Base-by-base conservation (phyloP, 2,888 invertebrate genomes). In the Leptogaster cylindrica region DNA sequence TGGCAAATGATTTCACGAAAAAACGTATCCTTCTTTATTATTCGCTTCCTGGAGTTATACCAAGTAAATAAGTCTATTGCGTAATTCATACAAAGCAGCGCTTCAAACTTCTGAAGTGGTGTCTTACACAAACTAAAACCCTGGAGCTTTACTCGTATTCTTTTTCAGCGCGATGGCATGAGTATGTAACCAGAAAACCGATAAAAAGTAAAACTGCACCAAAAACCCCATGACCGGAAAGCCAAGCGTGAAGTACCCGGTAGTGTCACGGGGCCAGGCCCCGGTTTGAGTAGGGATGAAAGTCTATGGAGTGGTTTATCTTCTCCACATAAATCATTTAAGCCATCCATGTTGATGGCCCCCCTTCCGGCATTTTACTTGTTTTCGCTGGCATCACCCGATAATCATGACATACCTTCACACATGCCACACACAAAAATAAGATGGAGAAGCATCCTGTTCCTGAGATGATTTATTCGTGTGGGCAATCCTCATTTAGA, bases 141-240 rank as follows among this genome's bases (percentile, higher is more conserved):
- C 41, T 41, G 3, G 16, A 41, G 14, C 41, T 16, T 41, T 41
- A 18, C 18, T 2, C 41, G 41, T 18, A 18, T 7, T 18, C 14
- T 18, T 18, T 18, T 7, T n/a, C 10, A 6, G 6, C 31, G 31
- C 20, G 14, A 16, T 41, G n/a, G 2, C 14, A 18, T 18, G 5
- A 18, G 41, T 41, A 10, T 41, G 41, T 41, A 41, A 18, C 41
- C 41, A 41, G 41, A 10, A 41, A 41, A 12, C 41, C 41, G 41
- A 41, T 41, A 41, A 41, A 41, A 41, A 41, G 41, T 41, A 41
- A 41, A 41, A 41, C 41, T 41, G 41, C 41, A 41, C 41, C 41
- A 41, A 41, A 39, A 41, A 41, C 41, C 41, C 41, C 18, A 41
- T 41, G 41, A 41, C 41, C 41, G 41, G 41, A 41, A 41, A 41